Conservation (phyloP, 2,888 invertebrate species). For the Leucophora obtusa region DNA sequence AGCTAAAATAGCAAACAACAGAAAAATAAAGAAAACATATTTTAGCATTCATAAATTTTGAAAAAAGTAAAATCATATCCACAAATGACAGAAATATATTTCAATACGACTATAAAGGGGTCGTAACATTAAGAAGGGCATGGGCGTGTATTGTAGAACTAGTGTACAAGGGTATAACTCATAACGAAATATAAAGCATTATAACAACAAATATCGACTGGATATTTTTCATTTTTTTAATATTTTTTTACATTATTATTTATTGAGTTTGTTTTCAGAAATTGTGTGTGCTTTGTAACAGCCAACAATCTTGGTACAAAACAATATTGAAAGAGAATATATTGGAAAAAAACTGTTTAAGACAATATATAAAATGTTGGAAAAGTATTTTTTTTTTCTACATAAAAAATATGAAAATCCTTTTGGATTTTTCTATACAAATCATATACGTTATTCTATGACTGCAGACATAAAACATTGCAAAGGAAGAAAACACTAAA, state of each 20-base stretch:
- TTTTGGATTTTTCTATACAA: slow-evolving; percentile 22
- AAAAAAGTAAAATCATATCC: slow-evolving; percentile 12
- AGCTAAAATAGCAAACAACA: slow-evolving; percentile 1
- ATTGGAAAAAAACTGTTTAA: background rate
- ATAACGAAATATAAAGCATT: background rate
- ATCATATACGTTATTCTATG: slow-evolving; percentile 7
- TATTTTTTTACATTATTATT: background rate
- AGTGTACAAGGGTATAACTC: background rate
- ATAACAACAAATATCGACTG: slow-evolving; percentile 9
- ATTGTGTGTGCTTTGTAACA: background rate
- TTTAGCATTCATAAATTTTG: slow-evolving; percentile 29
- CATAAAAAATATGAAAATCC: slow-evolving; percentile 16
- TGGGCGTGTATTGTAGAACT: slow-evolving; percentile 12
- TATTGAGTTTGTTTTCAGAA: background rate
- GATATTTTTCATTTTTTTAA: slow-evolving; percentile 9
- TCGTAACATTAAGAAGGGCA: slow-evolving; percentile 3
- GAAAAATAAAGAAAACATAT: slow-evolving; percentile 9
- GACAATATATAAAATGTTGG: slow-evolving; percentile 1
- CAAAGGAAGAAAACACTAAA: background rate
- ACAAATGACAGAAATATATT: background rate
- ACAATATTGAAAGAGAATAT: background rate
- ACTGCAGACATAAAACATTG: background rate
- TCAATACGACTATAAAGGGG: background rate
- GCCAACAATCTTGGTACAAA: background rate
- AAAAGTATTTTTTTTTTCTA: background rate